Evolutionary conservation across 2,888 invertebrate species (phyloP).

Genomic region (Chymomyza fuscimana): DNA sequence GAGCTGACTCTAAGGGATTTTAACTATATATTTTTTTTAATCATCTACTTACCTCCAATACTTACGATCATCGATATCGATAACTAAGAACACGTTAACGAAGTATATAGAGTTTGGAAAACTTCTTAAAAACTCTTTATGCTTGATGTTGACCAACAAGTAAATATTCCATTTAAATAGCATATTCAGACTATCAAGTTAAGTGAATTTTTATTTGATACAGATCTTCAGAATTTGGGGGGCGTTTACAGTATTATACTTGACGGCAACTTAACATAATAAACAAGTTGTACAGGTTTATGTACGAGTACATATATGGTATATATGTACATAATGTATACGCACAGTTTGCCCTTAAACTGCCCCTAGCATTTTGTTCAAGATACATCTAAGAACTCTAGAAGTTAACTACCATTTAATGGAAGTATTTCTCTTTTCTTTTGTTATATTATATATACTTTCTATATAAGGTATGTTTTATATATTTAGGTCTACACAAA

Average conservation of each 20-base stretch:
- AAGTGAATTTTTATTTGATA: constrained; percentile 1
- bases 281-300: background rate
- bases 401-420: constrained; percentile 7
- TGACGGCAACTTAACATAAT: background rate
- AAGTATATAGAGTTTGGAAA: too few relatives aligned
- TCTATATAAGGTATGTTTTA: background rate
- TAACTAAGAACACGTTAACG: too few relatives aligned
- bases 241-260: background rate
- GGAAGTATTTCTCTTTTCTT: constrained; percentile 5
- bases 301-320: background rate
- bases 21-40: too few relatives aligned
- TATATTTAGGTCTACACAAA: background rate
- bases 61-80: too few relatives aligned
- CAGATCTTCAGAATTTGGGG: background rate
- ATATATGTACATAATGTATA: too few relatives aligned
- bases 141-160: background rate
- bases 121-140: background rate
- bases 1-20: too few relatives aligned
- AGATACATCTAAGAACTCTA: background rate
- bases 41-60: too few relatives aligned
- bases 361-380: background rate
- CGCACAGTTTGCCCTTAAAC: background rate
- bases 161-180: background rate
- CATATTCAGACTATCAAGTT: constrained; percentile 3
- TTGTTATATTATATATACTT: background rate